Conservation (phyloP, 2,113 vertebrate species). For the Brachyistius frenatus region DNA sequence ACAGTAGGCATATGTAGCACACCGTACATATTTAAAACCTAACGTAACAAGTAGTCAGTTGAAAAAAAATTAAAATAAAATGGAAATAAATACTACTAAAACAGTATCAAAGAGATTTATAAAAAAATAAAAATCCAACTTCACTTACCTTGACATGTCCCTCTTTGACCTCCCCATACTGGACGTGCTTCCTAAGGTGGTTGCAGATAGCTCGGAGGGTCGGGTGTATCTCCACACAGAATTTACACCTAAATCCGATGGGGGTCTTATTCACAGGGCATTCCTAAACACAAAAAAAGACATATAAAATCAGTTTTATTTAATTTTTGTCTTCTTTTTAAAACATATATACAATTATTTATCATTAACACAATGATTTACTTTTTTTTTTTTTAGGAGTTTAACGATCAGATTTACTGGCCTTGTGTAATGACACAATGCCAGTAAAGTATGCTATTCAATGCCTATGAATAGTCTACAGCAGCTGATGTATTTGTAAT, state of each 20-base stretch:
- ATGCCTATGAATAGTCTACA: background rate
- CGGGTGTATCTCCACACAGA: slow-evolving; percentile 96
- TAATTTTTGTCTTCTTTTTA: background rate
- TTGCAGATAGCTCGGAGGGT: slow-evolving; percentile 98
- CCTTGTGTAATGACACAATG: no score
- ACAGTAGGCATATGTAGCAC: background rate
- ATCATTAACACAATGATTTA: background rate
- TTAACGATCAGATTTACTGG: no score
- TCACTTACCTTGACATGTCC: slow-evolving; percentile 85
- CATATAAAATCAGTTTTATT: background rate
- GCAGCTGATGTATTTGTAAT: slow-evolving; percentile 18
- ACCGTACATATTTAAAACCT: background rate
- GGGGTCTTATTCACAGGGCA: slow-evolving; percentile 71
- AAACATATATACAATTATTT: no score
- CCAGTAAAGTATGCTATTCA: no score
- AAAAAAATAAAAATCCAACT: background rate
- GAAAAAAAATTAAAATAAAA: no score
- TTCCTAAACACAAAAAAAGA: slow-evolving; percentile 58
- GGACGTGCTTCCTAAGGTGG: slow-evolving; percentile 97
- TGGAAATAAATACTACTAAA: background rate
- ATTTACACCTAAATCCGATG: slow-evolving; percentile 97
- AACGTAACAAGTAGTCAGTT: no score
- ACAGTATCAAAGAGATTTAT: background rate
- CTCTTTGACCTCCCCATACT: slow-evolving; percentile 91
- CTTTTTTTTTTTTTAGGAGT: no score